These are phyloP conservation scores for Drosophila conformis DNA, from an alignment of 2,888 invertebrate species.

Conservation along the genomic window DNA sequence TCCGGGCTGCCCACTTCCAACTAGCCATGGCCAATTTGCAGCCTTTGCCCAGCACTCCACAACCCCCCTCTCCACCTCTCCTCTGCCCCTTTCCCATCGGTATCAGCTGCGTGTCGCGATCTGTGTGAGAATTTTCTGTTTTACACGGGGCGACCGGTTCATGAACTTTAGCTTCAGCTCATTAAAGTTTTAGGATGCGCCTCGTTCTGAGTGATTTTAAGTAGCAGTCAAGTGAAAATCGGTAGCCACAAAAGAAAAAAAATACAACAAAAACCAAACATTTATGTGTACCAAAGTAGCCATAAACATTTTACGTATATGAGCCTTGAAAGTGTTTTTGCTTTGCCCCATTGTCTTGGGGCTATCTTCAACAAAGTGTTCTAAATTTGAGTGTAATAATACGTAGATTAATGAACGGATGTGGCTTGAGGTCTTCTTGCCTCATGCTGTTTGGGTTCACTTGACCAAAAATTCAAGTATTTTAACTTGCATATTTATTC, in stretches of 20 bases:
- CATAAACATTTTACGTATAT: conserved; percentile 53
- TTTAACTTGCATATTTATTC: conserved; percentile 6
- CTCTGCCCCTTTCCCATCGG: conserved; percentile 23
- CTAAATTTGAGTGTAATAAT: conserved; percentile 17
- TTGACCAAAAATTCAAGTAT: conserved; percentile 1
- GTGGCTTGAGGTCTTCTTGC: background rate
- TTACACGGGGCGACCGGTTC: conserved; percentile 46
- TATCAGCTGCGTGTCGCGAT: conserved; percentile 46
- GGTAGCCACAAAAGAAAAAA: conserved; percentile 52
- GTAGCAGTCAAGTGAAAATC: conserved; percentile 52
- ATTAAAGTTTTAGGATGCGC: conserved; percentile 64
- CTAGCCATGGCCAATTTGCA: conserved; percentile 45
- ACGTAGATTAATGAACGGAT: conserved; percentile 33
- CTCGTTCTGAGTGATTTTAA: conserved; percentile 60
- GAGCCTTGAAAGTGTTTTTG: conserved; percentile 39
- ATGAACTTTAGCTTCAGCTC: conserved; percentile 68
- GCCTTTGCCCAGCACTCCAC: conserved; percentile 6
- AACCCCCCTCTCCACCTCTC: conserved; percentile 2
- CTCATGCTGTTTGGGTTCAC: background rate
- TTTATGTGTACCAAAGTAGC: conserved; percentile 62
- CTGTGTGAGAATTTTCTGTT: conserved; percentile 48
- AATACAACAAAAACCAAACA: conserved; percentile 31
- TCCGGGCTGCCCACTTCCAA: conserved; percentile 50
- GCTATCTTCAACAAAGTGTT: conserved; percentile 25
- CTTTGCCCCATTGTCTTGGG: conserved; percentile 27